Percentiles rank a stretch among this genome's conserved stretches.
These are phyloP conservation scores for Pterostichus madidus DNA, from an alignment of 2,888 invertebrate species.

Conservation along the genomic window DNA sequence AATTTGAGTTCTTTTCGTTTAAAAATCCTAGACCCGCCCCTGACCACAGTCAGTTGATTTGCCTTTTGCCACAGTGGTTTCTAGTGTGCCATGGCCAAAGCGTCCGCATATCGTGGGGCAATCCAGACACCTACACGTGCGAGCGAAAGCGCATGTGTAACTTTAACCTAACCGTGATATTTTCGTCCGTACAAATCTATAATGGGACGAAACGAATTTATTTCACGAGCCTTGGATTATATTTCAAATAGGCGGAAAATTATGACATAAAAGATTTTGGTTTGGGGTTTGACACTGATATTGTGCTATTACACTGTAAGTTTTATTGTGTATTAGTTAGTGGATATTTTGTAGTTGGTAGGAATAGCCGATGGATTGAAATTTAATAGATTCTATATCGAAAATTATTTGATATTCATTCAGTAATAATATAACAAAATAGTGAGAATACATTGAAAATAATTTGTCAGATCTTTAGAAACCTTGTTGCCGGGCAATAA, in stretches of 20 bases:
- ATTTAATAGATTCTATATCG: too few species aligned
- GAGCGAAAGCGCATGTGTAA: not conserved
- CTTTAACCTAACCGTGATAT: slow-evolving; percentile 23
- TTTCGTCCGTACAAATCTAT: slow-evolving; percentile 31
- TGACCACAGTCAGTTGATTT: not conserved
- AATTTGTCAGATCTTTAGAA: too few species aligned
- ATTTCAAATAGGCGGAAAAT: slow-evolving; percentile 36
- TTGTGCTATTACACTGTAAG: not conserved
- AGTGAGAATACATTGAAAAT: too few species aligned
- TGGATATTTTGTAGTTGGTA: too few species aligned
- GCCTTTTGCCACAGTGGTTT: too few species aligned
- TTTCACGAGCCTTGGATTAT: slow-evolving; percentile 38
- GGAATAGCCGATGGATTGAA: too few species aligned
- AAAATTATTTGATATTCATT: too few species aligned
- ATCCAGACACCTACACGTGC: not conserved
- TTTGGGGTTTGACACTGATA: slow-evolving; percentile 6
- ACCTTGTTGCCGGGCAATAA: too few species aligned
- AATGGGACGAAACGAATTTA: slow-evolving; percentile 46
- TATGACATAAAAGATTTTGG: slow-evolving; percentile 7
- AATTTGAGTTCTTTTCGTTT: too few species aligned
- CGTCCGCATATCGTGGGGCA: not conserved
- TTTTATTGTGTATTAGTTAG: not conserved
- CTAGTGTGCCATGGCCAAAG: not conserved
- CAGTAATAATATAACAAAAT: too few species aligned
- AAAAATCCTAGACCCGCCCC: too few species aligned